Evolutionary conservation across 2,113 vertebrate species (phyloP).

Genomic region (Ictidomys tridecemlineatus): DNA sequence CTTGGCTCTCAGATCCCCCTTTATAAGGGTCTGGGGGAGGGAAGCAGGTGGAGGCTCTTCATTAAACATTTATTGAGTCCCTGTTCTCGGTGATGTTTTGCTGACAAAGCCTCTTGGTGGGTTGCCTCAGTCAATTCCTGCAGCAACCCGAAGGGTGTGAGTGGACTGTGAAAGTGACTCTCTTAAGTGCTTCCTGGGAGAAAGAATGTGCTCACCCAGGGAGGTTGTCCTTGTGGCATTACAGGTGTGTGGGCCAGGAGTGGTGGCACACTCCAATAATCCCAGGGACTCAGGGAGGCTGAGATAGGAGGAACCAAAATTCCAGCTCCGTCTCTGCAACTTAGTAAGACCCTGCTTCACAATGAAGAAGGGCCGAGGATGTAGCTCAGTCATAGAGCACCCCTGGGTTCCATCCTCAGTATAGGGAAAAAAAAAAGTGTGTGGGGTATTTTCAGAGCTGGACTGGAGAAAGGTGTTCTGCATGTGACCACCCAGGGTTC

Average conservation of each 20-base stretch:
- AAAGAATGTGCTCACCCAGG: neutral
- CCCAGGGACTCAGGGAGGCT: neutral
- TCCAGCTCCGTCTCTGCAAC: neutral
- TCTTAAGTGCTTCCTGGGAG: neutral
- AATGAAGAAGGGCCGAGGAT: neutral
- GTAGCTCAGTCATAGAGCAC: neutral
- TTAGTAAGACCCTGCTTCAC: neutral
- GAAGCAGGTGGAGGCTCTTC: conserved; percentile 18
- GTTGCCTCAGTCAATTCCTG: neutral
- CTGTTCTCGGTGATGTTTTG: neutral
- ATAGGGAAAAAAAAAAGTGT: neutral
- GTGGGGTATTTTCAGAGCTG: neutral
- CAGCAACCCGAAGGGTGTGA: neutral
- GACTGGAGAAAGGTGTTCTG: neutral
- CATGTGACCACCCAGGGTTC: too few relatives aligned
- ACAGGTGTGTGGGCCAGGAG: neutral
- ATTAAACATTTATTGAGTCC: neutral
- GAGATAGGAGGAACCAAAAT: neutral
- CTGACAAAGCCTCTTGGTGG: neutral
- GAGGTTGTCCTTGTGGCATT: neutral
- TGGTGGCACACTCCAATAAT: neutral
- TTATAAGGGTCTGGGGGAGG: conserved; percentile 12
- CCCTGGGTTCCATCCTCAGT: neutral
- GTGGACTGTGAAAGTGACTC: neutral
- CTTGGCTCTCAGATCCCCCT: conserved; percentile 7